Base-by-base conservation (phyloP, 2,888 invertebrate species). In the Pheosia tremula region DNA sequence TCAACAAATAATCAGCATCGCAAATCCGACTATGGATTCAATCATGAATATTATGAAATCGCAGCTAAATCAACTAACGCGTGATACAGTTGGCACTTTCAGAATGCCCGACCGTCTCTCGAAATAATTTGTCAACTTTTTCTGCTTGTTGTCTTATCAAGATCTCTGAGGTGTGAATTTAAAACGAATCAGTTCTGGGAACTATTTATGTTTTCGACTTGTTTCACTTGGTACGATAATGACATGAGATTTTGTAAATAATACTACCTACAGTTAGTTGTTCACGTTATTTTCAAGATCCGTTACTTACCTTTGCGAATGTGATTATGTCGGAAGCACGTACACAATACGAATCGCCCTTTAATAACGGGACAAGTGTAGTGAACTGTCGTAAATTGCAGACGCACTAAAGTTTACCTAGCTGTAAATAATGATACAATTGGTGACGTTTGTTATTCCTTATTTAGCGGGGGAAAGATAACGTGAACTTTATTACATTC, bases 351-450 rank as follows among this genome's bases (percentile, higher is more conserved):
- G 87, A 90, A 91, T 90, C 88, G 88, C 90, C 85, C 88, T 90
- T 87, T 90, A 91, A 91, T 92, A 91, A 91, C 91, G 86, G 88
- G 80, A 85, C 80, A 84, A 81, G 80, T 82, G 82, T 83, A 85
- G 87, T 85, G 87, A 87, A 88, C 88, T 87, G 87, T 87, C 85
- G 87, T 87, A 88, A 89, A 91, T 90, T 91, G 85, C 85, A 86
- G 86, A 83, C 86, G 83, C 83, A 86, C 87, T 86, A 84, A 84
- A 84, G 80, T 82, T 77, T 80, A 81, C 79, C 80, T 91, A 92
- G 90, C 92, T 91, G 92, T 93, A 91, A 87, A 85, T 91, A 91
- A 92, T 91, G 83, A 88, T 86, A 89, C 87, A 87, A 90, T 85
- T 85, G 86, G 68, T 80, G 79, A 82, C 77, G 82, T 82, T 85